These are phyloP conservation scores for Bombus confusus DNA, from an alignment of 1,140 invertebrate species.

Conservation along the genomic window DNA sequence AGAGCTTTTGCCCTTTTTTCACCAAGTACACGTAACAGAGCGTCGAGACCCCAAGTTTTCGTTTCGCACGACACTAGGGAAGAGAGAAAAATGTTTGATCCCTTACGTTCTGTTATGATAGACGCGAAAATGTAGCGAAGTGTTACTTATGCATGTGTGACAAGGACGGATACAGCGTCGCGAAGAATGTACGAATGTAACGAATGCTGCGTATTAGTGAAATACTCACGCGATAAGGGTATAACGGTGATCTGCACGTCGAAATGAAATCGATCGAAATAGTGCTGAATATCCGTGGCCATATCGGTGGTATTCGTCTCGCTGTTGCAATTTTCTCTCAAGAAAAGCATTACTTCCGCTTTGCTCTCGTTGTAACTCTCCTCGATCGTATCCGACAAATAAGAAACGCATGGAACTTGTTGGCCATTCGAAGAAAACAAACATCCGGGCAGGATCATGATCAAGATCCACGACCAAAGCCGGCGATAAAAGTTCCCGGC, in stretches of 20 bases:
- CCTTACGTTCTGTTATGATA: too few species aligned
- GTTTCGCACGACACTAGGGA: slow-evolving; percentile 80
- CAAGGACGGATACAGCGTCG: too few species aligned
- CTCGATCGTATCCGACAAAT: slow-evolving; percentile 46
- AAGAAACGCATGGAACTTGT: slow-evolving; percentile 59
- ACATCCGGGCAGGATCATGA: slow-evolving; percentile 73
- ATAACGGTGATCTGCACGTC: slow-evolving; percentile 72
- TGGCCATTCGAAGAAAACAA: slow-evolving; percentile 61
- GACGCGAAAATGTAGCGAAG: too few species aligned
- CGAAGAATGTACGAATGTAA: neutral
- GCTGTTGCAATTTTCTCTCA: slow-evolving; percentile 75
- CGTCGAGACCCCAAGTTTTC: slow-evolving; percentile 79
- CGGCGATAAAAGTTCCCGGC: slow-evolving; percentile 78
- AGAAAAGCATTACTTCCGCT: slow-evolving; percentile 75
- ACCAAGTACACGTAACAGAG: slow-evolving; percentile 77
- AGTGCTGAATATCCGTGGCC: slow-evolving; percentile 69
- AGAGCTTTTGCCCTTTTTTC: slow-evolving; percentile 78
- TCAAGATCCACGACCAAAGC: slow-evolving; percentile 79
- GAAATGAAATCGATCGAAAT: slow-evolving; percentile 65
- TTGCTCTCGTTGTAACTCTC: slow-evolving; percentile 43
- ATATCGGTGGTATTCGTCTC: slow-evolving; percentile 69
- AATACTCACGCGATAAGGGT: slow-evolving; percentile 73
- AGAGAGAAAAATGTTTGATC: neutral
- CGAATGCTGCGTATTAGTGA: neutral
- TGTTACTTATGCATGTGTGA: too few species aligned